Evolutionary conservation across 2,797 vertebrate species (phyloP), one percentile per base, ranked within the genome.

Genomic region (Platyrinchus mystaceus): DNA sequence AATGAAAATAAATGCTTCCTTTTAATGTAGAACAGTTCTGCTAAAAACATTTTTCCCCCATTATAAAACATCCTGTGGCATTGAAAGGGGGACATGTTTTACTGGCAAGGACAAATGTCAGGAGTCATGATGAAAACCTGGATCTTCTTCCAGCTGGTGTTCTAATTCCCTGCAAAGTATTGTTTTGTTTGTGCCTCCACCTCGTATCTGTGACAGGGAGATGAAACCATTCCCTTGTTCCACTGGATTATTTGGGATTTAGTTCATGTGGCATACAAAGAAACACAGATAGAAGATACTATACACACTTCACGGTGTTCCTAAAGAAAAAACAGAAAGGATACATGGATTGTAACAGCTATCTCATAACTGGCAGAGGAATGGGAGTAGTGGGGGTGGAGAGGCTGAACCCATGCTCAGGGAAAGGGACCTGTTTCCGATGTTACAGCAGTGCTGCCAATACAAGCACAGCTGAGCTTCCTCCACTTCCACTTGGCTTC

Each of bases 1-100:
- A 91, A 67, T 59, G 77, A 95, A 96, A 97, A 95, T 49, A 91
- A 95, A 92, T 59, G 87, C 74, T 95, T 95, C 85, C 66, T 95
- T 96, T 88, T 73, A 93, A 90, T 84, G 80, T 55, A 84, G 82
- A 92, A 86, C 58, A 87, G 56, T 60, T 87, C 69, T 77, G 78
- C 55, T 77, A 90, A 89, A 91, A 84, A 20, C 44, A 67, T 14
- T 27, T 11, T 13, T 4, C 13, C 41, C 24, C 49, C 5, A 15
- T 76, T 92, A 91, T 68, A 94, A 95, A 95, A 95, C 79, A 91
- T 67, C 34, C 79, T 34, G 15, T 63, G 92, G 73, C 91, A 94
- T 92, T 96, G 94, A 91, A 90, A 93, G 24, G 66, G 89, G 63
- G 43, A 88, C 87, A 66, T 10, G 2, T 84, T 88, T 60, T 75